Conservation (phyloP, 2,888 invertebrate species). For the Sminthurides aquaticus region DNA sequence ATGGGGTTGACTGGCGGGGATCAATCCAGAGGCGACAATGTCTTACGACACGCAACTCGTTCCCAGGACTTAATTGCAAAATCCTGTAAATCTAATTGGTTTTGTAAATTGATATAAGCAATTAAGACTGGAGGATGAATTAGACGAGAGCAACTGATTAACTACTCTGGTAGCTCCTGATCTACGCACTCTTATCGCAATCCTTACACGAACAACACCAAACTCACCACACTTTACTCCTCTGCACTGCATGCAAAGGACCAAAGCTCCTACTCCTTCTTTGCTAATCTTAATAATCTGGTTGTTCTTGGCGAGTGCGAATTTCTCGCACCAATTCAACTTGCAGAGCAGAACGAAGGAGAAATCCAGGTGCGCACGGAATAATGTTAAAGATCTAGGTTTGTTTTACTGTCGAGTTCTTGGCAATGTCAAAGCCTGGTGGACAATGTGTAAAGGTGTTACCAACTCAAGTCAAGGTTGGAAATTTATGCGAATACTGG, state of each 20-base stretch:
- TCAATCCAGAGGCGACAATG: too few species aligned
- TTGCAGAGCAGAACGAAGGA: too few species aligned
- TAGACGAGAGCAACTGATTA: not conserved
- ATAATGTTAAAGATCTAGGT: too few species aligned
- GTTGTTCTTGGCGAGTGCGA: not conserved
- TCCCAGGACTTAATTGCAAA: constrained; percentile 43
- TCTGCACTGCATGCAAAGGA: not conserved
- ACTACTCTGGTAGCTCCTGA: not conserved
- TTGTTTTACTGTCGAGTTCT: too few species aligned
- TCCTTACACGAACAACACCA: not conserved
- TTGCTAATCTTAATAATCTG: not conserved
- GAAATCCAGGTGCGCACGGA: too few species aligned
- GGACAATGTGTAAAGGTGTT: too few species aligned
- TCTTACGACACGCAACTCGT: not conserved
- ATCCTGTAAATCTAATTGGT: constrained; percentile 43
- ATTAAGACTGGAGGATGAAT: not conserved
- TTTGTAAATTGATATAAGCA: constrained; percentile 5
- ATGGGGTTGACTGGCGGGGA: too few species aligned
- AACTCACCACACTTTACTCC: not conserved
- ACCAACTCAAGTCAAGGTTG: too few species aligned
- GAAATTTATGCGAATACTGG: too few species aligned
- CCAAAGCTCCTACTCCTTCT: not conserved
- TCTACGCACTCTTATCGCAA: not conserved
- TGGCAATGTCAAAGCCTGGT: too few species aligned
- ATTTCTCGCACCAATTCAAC: too few species aligned